Conservation (phyloP, 2,113 vertebrate species). For the Crotalus viridis region DNA sequence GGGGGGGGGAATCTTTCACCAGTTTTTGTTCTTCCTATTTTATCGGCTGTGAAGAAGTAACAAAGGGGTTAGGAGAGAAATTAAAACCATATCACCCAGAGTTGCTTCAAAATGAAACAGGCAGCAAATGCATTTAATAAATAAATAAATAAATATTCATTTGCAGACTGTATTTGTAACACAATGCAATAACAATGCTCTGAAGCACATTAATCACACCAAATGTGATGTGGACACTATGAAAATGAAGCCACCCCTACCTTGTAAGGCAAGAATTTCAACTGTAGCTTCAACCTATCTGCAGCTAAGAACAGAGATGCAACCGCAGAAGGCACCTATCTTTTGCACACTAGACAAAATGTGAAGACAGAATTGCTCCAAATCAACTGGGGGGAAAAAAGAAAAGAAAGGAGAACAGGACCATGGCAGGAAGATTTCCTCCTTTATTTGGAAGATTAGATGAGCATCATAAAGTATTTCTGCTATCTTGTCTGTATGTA, state of each 20-base stretch:
- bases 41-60: neutral
- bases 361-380: neutral
- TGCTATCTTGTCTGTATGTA: neutral
- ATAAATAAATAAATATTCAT: neutral
- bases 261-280: neutral
- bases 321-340: neutral
- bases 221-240: neutral
- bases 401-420: no score
- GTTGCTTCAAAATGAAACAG: neutral
- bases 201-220: neutral
- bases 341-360: neutral
- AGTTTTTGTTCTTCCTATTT: neutral
- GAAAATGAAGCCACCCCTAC: neutral
- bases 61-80: neutral
- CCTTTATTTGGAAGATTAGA: neutral
- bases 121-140: neutral
- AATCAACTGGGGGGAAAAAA: neutral
- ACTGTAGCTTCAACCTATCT: neutral
- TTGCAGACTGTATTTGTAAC: neutral
- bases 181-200: neutral
- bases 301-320: neutral
- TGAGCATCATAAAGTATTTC: neutral
- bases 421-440: neutral
- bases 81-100: neutral
- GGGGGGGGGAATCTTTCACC: neutral